phyloP scores from a whole-genome alignment of 1,140 invertebrate species.

The Marisa cornuarietis region DNA sequence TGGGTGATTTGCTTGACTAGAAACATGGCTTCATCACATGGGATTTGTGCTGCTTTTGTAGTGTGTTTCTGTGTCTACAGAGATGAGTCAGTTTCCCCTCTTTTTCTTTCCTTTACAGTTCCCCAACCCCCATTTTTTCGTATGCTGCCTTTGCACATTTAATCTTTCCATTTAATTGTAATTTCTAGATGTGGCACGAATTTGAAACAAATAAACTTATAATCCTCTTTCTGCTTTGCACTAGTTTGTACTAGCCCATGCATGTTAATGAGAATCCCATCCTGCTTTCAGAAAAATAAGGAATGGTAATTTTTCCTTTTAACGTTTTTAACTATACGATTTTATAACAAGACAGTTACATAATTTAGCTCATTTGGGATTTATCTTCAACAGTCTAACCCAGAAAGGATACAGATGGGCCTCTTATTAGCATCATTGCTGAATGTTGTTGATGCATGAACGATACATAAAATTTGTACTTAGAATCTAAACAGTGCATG shows the following conservation, averaged over 20 bases:
- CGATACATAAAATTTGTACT: conserved; percentile 1
- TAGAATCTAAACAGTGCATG: conserved; percentile 20
- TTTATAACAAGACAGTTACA: too few relatives aligned
- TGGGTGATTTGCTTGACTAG: conserved; percentile 16
- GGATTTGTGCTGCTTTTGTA: conserved; percentile 20
- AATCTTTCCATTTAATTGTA: conserved; percentile 26
- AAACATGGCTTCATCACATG: conserved; percentile 9
- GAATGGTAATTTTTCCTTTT: too few relatives aligned
- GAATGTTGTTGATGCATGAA: conserved; percentile 27
- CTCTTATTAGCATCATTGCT: conserved; percentile 7
- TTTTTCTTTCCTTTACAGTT: conserved; percentile 13
- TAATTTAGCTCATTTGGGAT: too few relatives aligned
- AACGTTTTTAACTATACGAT: too few relatives aligned
- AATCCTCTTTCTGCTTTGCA: conserved; percentile 20
- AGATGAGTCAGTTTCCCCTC: conserved; percentile 11
- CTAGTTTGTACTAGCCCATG: conserved; percentile 24
- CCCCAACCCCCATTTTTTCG: conserved; percentile 2
- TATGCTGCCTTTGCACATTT: conserved; percentile 27
- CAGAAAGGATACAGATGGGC: conserved; percentile 12
- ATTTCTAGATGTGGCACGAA: conserved; percentile 24
- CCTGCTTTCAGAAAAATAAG: too few relatives aligned
- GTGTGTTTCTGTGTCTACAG: conserved; percentile 18
- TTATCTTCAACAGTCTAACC: too few relatives aligned
- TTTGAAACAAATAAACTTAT: conserved; percentile 26
- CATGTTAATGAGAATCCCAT: conserved; percentile 7